Conservation (phyloP, 2,113 vertebrate genomes). For the Dicrurus megarhynchus region DNA sequence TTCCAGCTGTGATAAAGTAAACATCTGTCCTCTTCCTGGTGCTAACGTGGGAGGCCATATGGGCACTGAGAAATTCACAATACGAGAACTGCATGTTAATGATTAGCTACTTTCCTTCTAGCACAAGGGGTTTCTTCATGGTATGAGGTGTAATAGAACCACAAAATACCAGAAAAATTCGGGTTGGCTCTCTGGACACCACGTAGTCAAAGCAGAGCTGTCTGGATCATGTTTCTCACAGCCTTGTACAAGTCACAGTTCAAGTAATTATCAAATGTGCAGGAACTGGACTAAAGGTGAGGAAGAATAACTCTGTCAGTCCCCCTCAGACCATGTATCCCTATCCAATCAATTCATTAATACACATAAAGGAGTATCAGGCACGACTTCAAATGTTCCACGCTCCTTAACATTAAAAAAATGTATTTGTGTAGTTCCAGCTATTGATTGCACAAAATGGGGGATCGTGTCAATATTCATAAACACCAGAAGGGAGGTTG, state of each 20-base stretch:
- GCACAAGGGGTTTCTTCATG: not conserved
- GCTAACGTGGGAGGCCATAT: not conserved
- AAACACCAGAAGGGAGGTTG: not conserved
- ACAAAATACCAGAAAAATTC: not conserved
- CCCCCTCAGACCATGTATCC: not conserved
- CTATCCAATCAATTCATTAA: not conserved
- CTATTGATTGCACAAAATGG: not conserved
- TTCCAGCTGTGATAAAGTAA: not conserved
- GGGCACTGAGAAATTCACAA: not conserved
- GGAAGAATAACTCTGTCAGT: not conserved
- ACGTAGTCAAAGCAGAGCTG: not conserved
- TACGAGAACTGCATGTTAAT: not conserved
- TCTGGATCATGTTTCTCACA: not conserved
- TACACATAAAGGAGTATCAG: not conserved
- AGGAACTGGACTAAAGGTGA: not conserved
- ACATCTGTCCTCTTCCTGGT: not conserved
- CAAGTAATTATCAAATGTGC: not conserved
- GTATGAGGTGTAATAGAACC: not conserved
- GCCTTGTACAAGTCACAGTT: not conserved
- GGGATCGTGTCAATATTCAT: not conserved
- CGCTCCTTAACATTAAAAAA: not conserved
- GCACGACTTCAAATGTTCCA: not conserved
- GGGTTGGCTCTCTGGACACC: not conserved
- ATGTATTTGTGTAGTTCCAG: not conserved
- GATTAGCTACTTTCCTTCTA: not conserved